Evolutionary conservation across 2,113 vertebrate species (phyloP).

Genomic region (Ctenomys sociabilis): DNA sequence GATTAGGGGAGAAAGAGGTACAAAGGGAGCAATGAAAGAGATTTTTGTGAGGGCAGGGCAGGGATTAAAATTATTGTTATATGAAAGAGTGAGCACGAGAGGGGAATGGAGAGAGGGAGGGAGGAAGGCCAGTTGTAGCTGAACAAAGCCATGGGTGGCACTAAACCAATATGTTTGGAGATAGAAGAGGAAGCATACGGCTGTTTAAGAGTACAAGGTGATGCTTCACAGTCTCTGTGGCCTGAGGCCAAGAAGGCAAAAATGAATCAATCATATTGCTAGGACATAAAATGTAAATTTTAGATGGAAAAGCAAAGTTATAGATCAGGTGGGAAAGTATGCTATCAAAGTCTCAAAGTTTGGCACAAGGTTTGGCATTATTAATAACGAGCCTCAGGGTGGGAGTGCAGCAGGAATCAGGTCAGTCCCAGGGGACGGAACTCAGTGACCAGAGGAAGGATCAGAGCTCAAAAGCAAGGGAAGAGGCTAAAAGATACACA

Average conservation of each 20-base stretch:
- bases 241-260: background rate
- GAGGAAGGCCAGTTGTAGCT: background rate
- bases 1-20: background rate
- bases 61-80: background rate
- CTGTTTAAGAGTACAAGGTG: background rate
- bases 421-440: background rate
- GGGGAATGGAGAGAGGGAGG: background rate
- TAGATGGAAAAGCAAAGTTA: background rate
- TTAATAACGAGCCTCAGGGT: background rate
- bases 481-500: background rate
- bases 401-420: background rate
- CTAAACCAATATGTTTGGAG: background rate
- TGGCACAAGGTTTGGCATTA: background rate
- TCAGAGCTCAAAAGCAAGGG: background rate
- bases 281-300: background rate
- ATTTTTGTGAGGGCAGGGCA: background rate
- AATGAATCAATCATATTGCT: constrained; percentile 24
- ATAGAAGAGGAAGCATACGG: background rate
- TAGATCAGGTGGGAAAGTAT: background rate
- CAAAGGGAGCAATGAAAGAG: background rate
- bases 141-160: background rate
- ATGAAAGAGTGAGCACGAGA: background rate
- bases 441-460: background rate
- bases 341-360: background rate
- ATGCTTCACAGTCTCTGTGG: background rate